Percentiles rank a stretch among this genome's conserved stretches.
These are phyloP conservation scores for Periplaneta americana DNA, from an alignment of 1,140 invertebrate genomes.

Conservation along the genomic window DNA sequence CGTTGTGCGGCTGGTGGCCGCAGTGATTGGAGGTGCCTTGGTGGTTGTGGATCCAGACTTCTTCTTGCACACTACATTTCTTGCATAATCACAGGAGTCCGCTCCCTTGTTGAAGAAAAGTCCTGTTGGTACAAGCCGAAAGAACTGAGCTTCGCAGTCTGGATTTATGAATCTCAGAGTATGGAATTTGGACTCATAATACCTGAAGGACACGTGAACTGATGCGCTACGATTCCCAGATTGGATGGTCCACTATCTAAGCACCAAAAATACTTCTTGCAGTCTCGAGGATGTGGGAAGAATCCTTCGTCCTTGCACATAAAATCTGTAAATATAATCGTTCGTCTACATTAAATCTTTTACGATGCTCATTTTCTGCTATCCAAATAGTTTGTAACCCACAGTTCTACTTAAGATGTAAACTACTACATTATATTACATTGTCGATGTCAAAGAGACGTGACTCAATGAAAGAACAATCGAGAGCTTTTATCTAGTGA, in stretches of 20 bases:
- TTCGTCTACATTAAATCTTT: no score
- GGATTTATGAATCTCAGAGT: no score
- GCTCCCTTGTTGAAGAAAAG: slow-evolving; percentile 86
- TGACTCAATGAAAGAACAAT: no score
- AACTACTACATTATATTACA: no score
- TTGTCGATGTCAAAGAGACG: no score
- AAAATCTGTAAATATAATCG: slow-evolving; percentile 73
- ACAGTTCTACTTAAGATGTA: no score
- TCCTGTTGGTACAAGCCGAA: slow-evolving; percentile 44
- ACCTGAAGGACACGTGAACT: slow-evolving; percentile 89
- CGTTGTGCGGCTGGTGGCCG: slow-evolving; percentile 42
- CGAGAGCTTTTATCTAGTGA: no score
- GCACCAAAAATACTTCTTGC: slow-evolving; percentile 95
- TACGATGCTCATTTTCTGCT: no score
- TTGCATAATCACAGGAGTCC: slow-evolving; percentile 86
- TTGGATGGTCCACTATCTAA: slow-evolving; percentile 83
- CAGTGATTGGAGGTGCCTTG: slow-evolving; percentile 34
- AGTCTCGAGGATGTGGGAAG: slow-evolving; percentile 86
- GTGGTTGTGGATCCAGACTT: slow-evolving; percentile 44
- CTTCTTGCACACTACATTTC: slow-evolving; percentile 75
- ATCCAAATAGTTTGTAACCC: no score
- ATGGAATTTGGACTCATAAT: slow-evolving; percentile 15
- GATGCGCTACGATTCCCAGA: slow-evolving; percentile 84
- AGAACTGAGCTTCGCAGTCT: no score
- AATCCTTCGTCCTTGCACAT: slow-evolving; percentile 92